Conservation (phyloP, 2,888 invertebrate species). For the Empis stercorea region DNA sequence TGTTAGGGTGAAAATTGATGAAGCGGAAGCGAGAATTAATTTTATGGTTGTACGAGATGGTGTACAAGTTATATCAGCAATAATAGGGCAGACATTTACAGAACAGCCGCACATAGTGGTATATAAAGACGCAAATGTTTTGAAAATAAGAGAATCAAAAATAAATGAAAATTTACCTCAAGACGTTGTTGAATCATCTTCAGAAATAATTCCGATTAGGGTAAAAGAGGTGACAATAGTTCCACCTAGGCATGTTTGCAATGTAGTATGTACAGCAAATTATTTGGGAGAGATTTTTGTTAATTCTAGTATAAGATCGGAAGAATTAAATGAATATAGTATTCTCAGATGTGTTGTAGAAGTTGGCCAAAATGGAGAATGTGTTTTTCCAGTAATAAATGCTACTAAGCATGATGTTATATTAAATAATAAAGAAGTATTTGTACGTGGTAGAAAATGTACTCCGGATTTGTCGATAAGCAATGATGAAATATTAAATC, state of each 20-base stretch:
- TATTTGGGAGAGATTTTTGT: background rate
- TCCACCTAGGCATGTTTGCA: conserved; percentile 2
- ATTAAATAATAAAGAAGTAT: background rate
- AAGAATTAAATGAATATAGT: conserved; percentile 3
- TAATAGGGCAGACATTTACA: conserved; percentile 7
- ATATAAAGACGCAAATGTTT: background rate
- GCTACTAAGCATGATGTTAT: conserved; percentile 1
- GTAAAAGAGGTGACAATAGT: conserved; percentile 1
- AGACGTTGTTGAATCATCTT: background rate
- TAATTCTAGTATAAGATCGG: background rate
- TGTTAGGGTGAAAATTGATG: conserved; percentile 5
- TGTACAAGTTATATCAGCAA: conserved; percentile 6
- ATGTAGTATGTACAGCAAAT: background rate
- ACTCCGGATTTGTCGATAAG: background rate
- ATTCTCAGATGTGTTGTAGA: conserved; percentile 1
- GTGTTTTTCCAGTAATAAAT: conserved; percentile 3
- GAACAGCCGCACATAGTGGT: conserved; percentile 6
- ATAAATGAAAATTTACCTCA: too few relatives aligned
- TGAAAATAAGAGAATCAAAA: conserved; percentile 1
- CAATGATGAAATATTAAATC: too few relatives aligned
- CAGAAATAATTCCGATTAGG: background rate
- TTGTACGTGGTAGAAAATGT: background rate
- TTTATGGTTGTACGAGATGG: conserved; percentile 5
- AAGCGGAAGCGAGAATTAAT: conserved; percentile 4
- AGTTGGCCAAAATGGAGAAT: conserved; percentile 2